A percentile compares a stretch with the other conserved stretches of the same genome.
Evolutionary conservation across 2,888 invertebrate genomes (phyloP).

Genomic region (Willowsia nigromaculata): DNA sequence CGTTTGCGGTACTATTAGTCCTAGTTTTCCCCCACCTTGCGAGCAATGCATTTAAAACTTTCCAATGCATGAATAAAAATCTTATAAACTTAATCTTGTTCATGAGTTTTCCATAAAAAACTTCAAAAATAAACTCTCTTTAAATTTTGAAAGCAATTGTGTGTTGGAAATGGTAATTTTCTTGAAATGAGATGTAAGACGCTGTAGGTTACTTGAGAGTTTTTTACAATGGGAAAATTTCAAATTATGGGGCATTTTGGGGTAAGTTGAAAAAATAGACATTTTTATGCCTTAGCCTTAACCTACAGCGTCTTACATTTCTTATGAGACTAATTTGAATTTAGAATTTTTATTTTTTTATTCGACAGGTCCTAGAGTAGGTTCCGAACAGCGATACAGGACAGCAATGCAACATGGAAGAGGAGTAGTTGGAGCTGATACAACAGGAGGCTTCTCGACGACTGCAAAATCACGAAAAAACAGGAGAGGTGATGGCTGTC

Average conservation of each 20-base stretch:
- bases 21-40: constrained; percentile 35
- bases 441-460: background rate
- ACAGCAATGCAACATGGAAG: constrained; percentile 4
- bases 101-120: too few species aligned
- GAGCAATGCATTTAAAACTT: constrained; percentile 28
- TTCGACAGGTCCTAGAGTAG: constrained; percentile 22
- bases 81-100: too few species aligned
- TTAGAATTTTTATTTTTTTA: background rate
- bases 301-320: constrained; percentile 64
- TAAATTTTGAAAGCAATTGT: too few species aligned
- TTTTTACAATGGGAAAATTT: background rate
- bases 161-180: too few species aligned
- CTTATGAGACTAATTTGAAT: background rate
- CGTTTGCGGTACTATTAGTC: constrained; percentile 31
- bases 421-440: background rate
- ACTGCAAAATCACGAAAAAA: background rate
- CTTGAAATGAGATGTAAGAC: constrained; percentile 59
- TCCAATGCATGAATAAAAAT: too few species aligned
- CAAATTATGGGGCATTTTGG: background rate
- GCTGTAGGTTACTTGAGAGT: constrained; percentile 59
- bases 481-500: constrained; percentile 52
- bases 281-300: background rate
- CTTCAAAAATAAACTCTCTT: too few species aligned
- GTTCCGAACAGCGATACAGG: constrained; percentile 41
- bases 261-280: background rate